Percentiles rank a stretch among this genome's conserved stretches.
Conservation (phyloP, 2,888 invertebrate genomes). For the Ectemnius cavifrons region DNA sequence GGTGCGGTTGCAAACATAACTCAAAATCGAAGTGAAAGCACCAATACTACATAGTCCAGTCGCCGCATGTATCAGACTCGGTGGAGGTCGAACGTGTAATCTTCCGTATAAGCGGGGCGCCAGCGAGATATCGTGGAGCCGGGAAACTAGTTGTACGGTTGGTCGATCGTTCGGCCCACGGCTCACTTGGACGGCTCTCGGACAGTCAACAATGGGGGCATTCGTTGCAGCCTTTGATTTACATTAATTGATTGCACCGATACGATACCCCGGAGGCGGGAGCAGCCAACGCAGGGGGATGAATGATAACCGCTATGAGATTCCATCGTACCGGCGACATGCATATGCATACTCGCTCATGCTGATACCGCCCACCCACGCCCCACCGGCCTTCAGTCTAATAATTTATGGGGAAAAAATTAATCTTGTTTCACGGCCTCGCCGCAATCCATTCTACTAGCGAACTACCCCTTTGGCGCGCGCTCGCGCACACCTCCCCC, state of each 20-base stretch:
- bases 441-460: neutral
- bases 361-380: neutral
- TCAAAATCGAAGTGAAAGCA: slow-evolving; percentile 33
- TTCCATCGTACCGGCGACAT: slow-evolving; percentile 44
- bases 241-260: slow-evolving; percentile 52
- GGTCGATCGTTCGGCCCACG: neutral
- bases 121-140: slow-evolving; percentile 25
- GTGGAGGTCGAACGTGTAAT: slow-evolving; percentile 26
- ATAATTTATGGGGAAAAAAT: slow-evolving; percentile 43
- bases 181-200: slow-evolving; percentile 11
- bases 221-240: slow-evolving; percentile 51
- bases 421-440: slow-evolving; percentile 8
- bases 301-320: slow-evolving; percentile 47
- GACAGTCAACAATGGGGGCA: neutral
- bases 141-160: too few species aligned
- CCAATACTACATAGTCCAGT: neutral
- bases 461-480: neutral
- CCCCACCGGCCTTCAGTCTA: too few species aligned
- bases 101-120: slow-evolving; percentile 33
- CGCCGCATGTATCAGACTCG: too few species aligned
- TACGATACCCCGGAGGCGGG: slow-evolving; percentile 14
- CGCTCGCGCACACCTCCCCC: too few species aligned
- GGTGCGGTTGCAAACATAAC: slow-evolving; percentile 34
- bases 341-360: slow-evolving; percentile 28
- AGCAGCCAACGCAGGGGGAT: slow-evolving; percentile 14